Base-by-base conservation (phyloP, 2,888 invertebrate genomes). In the Latrodectus hesperus region DNA sequence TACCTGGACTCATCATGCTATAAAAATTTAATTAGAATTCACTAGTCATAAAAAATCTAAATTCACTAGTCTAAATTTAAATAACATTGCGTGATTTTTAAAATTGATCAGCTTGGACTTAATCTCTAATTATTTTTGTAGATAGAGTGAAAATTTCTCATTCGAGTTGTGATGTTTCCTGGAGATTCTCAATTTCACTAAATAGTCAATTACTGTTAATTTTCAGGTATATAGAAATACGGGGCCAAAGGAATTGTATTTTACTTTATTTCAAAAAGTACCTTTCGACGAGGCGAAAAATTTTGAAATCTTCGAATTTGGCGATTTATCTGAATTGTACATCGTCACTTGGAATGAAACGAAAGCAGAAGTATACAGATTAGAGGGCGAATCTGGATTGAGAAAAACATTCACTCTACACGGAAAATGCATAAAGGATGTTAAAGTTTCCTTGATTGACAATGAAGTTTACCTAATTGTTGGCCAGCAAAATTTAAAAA, bases 371-470 rank as follows among this genome's bases (percentile, higher is more conserved):
- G 60, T 88, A 3, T 82, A 64, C 38, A 68, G 74, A 16, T 49
- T 88, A n/a, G 73, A 85, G 73, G 88, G 88, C 8, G 88, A 88
- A 67, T 60, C 84, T 16, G 88, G 88, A 4, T 71, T 88, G 22
- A 70, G 14, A 53, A 11, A 11, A 1, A 52, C 51, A 14, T 68
- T 70, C 38, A 82, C 78, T 8, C 9, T 88, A 3, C 67, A 74
- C 17, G 82, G 73, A 4, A 70, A 77, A 26, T 82, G 82, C 65
- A 68, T 88, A 17, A 67, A 53, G 51, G 77, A 77, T 55, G 88
- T 88, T 0, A 81, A 84, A 12, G 55, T 74, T 10, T 38, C 85
- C 49, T 2, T 71, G 8, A 68, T 78, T 0, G 52, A 68, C 11
- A 52, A 60, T 5, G 70, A 81, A 11, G n/a, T 88, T 6, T 88